A percentile compares a stretch with the other conserved stretches of the same genome.
Evolutionary conservation across 2,797 vertebrate genomes (phyloP).

Genomic region (Bothrops alternatus): DNA sequence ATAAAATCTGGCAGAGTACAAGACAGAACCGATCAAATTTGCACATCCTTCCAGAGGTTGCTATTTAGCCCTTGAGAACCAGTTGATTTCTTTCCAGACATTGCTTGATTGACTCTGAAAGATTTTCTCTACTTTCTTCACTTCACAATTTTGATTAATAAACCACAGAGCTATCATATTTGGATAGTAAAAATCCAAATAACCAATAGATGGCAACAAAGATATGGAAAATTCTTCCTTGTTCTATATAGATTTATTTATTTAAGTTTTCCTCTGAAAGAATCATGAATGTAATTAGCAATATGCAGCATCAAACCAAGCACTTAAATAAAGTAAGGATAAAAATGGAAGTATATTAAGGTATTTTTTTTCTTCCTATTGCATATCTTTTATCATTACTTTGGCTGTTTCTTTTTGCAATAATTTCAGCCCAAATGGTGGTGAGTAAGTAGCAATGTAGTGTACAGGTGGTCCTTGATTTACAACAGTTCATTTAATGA

Average conservation of each 20-base stretch:
- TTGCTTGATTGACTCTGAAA: neutral
- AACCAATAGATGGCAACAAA: neutral
- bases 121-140: neutral
- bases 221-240: neutral
- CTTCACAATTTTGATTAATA: neutral
- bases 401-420: neutral
- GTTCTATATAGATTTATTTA: neutral
- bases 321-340: neutral
- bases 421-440: neutral
- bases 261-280: slow-evolving; percentile 15
- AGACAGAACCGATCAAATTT: neutral
- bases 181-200: neutral
- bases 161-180: neutral
- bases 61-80: neutral
- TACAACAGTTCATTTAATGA: neutral
- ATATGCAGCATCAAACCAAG: neutral
- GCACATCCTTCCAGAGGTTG: neutral
- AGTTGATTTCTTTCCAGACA: neutral
- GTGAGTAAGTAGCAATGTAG: neutral
- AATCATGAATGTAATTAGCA: neutral
- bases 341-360: neutral
- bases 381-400: neutral
- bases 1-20: neutral
- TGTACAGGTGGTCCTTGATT: neutral
- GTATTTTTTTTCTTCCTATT: neutral